These are phyloP conservation scores for Leptinotarsa rubiginosa DNA, from an alignment of 2,888 invertebrate species.

Conservation along the genomic window DNA sequence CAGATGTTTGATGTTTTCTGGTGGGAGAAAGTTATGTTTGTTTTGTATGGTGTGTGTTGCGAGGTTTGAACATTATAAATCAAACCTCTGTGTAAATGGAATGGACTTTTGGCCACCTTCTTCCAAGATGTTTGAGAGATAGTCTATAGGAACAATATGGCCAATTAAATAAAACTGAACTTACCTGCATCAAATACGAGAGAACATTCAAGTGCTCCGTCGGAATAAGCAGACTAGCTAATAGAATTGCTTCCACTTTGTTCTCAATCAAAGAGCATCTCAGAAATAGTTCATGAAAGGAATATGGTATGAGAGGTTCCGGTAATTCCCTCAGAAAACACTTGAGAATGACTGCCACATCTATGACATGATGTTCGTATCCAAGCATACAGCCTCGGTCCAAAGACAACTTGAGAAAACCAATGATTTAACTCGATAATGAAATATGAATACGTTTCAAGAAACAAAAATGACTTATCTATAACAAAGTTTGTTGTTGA, in stretches of 20 bases:
- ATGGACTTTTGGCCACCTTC: too few species aligned
- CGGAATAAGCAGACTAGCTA: conserved; percentile 80
- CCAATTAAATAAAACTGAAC: conserved; percentile 21
- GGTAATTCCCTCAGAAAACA: conserved; percentile 87
- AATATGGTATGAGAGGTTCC: conserved; percentile 82
- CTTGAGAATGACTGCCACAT: conserved; percentile 88
- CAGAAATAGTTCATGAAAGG: conserved; percentile 82
- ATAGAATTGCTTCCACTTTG: conserved; percentile 73
- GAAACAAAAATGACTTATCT: too few species aligned
- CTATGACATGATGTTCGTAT: conserved; percentile 81
- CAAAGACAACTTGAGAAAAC: conserved; percentile 71
- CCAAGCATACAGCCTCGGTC: conserved; percentile 79
- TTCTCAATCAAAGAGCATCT: conserved; percentile 74
- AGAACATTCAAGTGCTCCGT: conserved; percentile 82
- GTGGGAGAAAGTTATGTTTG: too few species aligned
- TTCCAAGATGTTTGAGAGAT: too few species aligned
- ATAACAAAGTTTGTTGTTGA: too few species aligned
- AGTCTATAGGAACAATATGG: too few species aligned
- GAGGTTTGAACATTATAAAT: too few species aligned
- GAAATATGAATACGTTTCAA: too few species aligned
- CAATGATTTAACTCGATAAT: too few species aligned
- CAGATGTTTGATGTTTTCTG: too few species aligned
- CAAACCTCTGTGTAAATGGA: too few species aligned
- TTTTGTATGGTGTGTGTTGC: too few species aligned
- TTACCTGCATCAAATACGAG: conserved; percentile 84